These are phyloP conservation scores for Chitala chitala DNA, from an alignment of 2,113 vertebrate species.

Conservation along the genomic window DNA sequence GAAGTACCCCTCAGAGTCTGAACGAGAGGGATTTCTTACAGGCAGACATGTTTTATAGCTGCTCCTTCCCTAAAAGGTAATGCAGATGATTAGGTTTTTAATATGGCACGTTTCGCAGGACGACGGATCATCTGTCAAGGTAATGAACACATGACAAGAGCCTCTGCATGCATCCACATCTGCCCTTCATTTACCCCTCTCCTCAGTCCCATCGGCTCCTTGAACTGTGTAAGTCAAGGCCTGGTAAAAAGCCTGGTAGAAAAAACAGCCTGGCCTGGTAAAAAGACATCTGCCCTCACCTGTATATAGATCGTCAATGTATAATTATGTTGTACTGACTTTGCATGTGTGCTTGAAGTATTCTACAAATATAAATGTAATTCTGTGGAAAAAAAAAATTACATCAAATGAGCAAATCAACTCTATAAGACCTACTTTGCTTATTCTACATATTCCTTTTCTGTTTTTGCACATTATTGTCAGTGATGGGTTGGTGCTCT, in stretches of 20 bases:
- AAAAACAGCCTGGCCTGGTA: too few species aligned
- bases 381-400: too few species aligned
- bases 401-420: too few species aligned
- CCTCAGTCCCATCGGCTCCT: conserved; percentile 30
- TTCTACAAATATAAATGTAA: too few species aligned
- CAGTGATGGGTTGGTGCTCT: too few species aligned
- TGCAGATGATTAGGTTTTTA: conserved; percentile 36
- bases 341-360: too few species aligned
- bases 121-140: conserved; percentile 45
- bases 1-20: background rate
- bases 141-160: conserved; percentile 51
- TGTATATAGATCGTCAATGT: too few species aligned
- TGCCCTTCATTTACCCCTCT: conserved; percentile 52
- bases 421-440: too few species aligned
- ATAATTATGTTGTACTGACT: too few species aligned
- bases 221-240: conserved; percentile 35
- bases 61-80: conserved; percentile 45
- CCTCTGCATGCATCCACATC: conserved; percentile 33
- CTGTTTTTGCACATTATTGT: too few species aligned
- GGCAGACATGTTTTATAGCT: conserved; percentile 43
- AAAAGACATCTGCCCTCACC: too few species aligned
- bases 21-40: background rate
- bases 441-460: too few species aligned
- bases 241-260: conserved; percentile 29
- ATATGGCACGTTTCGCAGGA: conserved; percentile 44